These are phyloP conservation scores for Cricetomys ansorgei DNA, from an alignment of 2,113 vertebrate genomes.

Conservation along the genomic window DNA sequence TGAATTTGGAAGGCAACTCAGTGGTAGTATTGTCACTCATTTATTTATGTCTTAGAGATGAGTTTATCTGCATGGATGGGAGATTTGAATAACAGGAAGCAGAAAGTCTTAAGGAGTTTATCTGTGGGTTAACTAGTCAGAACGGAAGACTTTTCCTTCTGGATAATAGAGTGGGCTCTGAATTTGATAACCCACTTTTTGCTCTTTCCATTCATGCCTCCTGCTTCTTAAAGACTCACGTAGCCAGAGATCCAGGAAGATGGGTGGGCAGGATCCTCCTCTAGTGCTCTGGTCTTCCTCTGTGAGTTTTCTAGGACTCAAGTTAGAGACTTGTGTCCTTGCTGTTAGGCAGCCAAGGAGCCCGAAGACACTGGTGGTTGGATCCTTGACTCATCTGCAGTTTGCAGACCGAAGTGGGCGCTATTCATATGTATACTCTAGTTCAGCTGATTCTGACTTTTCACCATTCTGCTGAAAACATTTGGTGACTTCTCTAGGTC, in stretches of 20 bases:
- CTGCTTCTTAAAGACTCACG: not conserved
- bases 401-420: not conserved
- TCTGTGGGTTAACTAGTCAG: not conserved
- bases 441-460: not conserved
- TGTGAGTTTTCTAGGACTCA: not conserved
- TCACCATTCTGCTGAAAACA: not conserved
- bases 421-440: slow-evolving; percentile 27
- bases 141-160: slow-evolving; percentile 39
- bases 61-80: not conserved
- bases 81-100: not conserved
- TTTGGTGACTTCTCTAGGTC: not conserved
- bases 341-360: not conserved
- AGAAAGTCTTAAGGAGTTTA: not conserved
- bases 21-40: not conserved
- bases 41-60: not conserved
- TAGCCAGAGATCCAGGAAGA: not conserved
- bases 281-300: not conserved
- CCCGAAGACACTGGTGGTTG: not conserved
- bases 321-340: not conserved
- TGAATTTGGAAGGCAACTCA: not conserved
- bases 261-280: not conserved
- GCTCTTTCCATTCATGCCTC: not conserved
- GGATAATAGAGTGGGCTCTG: not conserved
- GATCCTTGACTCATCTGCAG: not conserved
- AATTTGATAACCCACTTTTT: not conserved